phyloP scores from a whole-genome alignment of 2,888 invertebrate species.

The Nymphalis c-album region DNA sequence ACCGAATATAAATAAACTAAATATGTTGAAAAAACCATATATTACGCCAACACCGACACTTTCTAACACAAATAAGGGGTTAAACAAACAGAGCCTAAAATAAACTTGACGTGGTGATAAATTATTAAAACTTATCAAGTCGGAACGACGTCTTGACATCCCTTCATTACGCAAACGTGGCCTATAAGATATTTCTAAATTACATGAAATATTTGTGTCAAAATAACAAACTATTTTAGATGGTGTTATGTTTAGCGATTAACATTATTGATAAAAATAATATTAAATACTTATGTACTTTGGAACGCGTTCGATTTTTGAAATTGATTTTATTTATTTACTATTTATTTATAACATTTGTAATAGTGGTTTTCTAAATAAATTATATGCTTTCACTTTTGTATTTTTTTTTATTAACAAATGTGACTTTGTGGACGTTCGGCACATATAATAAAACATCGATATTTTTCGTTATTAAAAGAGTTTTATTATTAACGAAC shows the following conservation, averaged over 20 bases:
- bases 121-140: conserved; percentile 44
- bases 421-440: too few relatives aligned
- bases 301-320: too few relatives aligned
- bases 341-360: too few relatives aligned
- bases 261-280: not conserved
- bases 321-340: too few relatives aligned
- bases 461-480: too few relatives aligned
- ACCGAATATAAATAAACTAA: conserved; percentile 20
- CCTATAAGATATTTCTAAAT: conserved; percentile 35
- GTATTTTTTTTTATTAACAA: too few relatives aligned
- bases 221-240: conserved; percentile 24
- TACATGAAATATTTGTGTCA: conserved; percentile 24
- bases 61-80: conserved; percentile 38
- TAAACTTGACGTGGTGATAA: conserved; percentile 44
- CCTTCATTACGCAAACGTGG: conserved; percentile 40
- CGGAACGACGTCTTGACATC: conserved; percentile 42
- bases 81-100: conserved; percentile 41
- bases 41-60: conserved; percentile 32
- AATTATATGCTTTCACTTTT: too few relatives aligned
- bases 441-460: too few relatives aligned
- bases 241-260: not conserved
- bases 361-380: too few relatives aligned
- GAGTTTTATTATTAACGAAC: too few relatives aligned
- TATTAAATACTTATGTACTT: too few relatives aligned
- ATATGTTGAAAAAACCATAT: conserved; percentile 25